A percentile compares a stretch with the other conserved stretches of the same genome.
Evolutionary conservation across 37 sponge, comb jelly and placozoan species (phyloP).

Genomic region (Ianthella basta): DNA sequence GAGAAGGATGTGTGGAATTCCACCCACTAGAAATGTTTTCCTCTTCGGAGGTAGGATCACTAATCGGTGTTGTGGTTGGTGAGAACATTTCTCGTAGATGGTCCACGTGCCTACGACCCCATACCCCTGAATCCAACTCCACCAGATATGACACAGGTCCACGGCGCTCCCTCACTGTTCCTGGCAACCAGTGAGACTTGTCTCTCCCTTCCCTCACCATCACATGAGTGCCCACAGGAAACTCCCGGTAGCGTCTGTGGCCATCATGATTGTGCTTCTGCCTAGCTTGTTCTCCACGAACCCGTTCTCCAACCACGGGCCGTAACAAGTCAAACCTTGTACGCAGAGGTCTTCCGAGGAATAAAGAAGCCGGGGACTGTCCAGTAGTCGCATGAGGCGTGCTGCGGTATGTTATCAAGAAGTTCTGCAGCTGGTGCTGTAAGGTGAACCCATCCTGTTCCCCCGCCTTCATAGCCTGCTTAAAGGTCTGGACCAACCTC

Average conservation of each 20-base stretch:
- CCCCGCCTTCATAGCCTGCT: conserved; percentile 10
- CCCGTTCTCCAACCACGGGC: background rate
- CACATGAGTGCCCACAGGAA: background rate
- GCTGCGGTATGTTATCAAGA: too few species aligned
- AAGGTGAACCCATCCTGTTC: too few species aligned
- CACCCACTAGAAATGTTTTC: too few species aligned
- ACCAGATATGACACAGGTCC: conserved; percentile 20
- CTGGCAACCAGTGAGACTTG: background rate
- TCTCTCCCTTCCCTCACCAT: background rate
- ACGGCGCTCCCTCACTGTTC: background rate
- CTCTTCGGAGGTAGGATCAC: too few species aligned
- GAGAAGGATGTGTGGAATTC: too few species aligned
- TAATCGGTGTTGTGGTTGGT: too few species aligned
- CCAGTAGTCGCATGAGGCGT: too few species aligned
- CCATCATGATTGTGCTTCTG: conserved; percentile 24
- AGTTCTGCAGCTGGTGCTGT: too few species aligned
- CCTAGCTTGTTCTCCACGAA: background rate
- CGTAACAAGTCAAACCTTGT: too few species aligned
- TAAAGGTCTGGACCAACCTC: background rate
- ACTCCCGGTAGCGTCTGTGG: background rate
- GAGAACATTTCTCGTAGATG: too few species aligned
- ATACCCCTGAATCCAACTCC: background rate
- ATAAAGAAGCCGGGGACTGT: too few species aligned
- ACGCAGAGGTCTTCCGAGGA: too few species aligned
- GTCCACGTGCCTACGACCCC: conserved; percentile 5